Percentiles rank a stretch among this genome's conserved stretches.
phyloP scores from a whole-genome alignment of 2,113 vertebrate genomes.

The Kryptolebias marmoratus region DNA sequence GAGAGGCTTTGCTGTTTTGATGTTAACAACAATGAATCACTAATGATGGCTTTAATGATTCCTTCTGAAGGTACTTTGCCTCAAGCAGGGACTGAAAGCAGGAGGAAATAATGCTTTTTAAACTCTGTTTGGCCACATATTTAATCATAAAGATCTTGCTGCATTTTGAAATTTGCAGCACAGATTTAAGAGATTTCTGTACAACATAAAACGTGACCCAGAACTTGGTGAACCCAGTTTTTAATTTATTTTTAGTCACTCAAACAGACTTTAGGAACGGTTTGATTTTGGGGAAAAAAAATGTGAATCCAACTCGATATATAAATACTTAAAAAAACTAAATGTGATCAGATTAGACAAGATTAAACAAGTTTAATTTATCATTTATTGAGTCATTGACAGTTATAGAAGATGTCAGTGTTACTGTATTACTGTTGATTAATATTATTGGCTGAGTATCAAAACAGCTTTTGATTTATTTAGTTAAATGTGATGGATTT shows the following conservation, averaged over 20 bases:
- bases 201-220: not conserved
- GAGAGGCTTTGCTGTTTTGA: slow-evolving; percentile 34
- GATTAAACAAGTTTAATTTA: no score
- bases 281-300: no score
- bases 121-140: not conserved
- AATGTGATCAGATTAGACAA: not conserved
- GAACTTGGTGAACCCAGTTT: slow-evolving; percentile 1
- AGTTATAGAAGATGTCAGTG: no score
- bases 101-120: slow-evolving; percentile 3
- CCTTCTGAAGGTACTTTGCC: slow-evolving; percentile 13
- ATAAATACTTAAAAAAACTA: not conserved
- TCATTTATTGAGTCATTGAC: no score
- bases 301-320: not conserved
- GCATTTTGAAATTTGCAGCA: not conserved
- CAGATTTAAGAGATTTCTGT: not conserved
- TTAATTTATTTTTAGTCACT: not conserved
- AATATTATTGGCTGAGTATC: no score
- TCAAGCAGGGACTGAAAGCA: slow-evolving; percentile 5
- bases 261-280: not conserved
- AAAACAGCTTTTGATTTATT: no score
- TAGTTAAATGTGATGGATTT: no score
- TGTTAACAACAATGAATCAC: slow-evolving; percentile 32
- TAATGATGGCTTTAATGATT: slow-evolving; percentile 27
- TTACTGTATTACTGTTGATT: no score
- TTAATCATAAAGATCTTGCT: slow-evolving; percentile 13